phyloP scores from a whole-genome alignment of 2,113 vertebrate genomes.

The Kryptolebias marmoratus region DNA sequence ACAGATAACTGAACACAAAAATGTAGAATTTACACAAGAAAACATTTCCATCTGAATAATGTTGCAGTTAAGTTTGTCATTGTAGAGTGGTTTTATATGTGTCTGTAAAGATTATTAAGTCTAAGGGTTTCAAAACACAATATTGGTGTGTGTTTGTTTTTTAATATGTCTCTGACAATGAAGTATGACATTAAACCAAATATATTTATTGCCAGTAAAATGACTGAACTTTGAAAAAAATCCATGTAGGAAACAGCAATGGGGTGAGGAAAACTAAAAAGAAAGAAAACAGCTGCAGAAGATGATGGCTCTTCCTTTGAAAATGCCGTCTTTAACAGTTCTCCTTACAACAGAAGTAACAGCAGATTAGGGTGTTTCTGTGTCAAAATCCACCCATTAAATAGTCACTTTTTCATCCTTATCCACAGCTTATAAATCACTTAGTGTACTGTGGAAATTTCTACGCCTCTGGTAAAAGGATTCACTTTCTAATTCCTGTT shows the following conservation, averaged over 20 bases:
- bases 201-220: slow-evolving; percentile 7
- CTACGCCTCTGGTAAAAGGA: slow-evolving; percentile 50
- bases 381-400: slow-evolving; percentile 73
- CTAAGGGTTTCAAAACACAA: too few species aligned
- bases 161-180: too few species aligned
- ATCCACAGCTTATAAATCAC: slow-evolving; percentile 74
- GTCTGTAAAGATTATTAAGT: too few species aligned
- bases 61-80: too few species aligned
- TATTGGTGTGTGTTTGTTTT: too few species aligned
- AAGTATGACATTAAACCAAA: too few species aligned
- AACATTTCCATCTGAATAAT: too few species aligned
- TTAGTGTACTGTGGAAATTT: slow-evolving; percentile 62
- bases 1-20: too few species aligned
- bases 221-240: slow-evolving; percentile 5
- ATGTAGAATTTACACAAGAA: too few species aligned
- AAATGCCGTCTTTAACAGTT: slow-evolving; percentile 66
- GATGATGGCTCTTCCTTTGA: slow-evolving; percentile 57
- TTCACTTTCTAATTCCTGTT: slow-evolving; percentile 61
- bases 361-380: slow-evolving; percentile 75
- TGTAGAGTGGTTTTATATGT: too few species aligned
- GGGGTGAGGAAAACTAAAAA: slow-evolving; percentile 37
- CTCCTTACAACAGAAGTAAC: slow-evolving; percentile 71
- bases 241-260: slow-evolving; percentile 31
- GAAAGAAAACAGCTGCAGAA: slow-evolving; percentile 26
- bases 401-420: slow-evolving; percentile 63